Conservation (phyloP, 2,888 invertebrate genomes). For the Aphrophora alni region DNA sequence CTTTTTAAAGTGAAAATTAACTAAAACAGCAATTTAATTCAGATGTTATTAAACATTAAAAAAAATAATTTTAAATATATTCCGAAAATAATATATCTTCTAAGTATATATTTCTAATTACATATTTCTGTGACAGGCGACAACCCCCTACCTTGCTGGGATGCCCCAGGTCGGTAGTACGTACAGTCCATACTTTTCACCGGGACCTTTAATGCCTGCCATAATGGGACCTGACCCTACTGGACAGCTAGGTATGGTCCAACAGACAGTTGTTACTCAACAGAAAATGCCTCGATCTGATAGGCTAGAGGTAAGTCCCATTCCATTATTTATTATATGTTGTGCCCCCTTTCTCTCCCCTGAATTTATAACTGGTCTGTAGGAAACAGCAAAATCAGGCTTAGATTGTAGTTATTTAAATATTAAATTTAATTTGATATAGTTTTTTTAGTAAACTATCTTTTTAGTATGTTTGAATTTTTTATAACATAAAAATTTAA, state of each 20-base stretch:
- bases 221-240: conserved; percentile 90
- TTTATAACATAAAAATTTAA: too few species aligned
- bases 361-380: background rate
- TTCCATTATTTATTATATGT: conserved; percentile 30
- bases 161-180: conserved; percentile 87
- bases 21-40: too few species aligned
- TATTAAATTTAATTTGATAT: background rate
- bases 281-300: conserved; percentile 95
- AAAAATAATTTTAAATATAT: too few species aligned
- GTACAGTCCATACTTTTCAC: conserved; percentile 90
- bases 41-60: too few species aligned
- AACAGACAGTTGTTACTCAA: conserved; percentile 80
- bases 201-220: conserved; percentile 86
- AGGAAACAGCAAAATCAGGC: background rate
- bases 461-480: too few species aligned
- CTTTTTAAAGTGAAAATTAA: too few species aligned
- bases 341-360: background rate
- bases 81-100: too few species aligned
- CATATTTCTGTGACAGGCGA: conserved; percentile 55
- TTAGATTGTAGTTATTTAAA: background rate
- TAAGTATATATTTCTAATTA: background rate
- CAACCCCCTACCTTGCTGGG: conserved; percentile 91
- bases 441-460: too few species aligned
- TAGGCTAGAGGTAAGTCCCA: conserved; percentile 88
- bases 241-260: conserved; percentile 80